These are phyloP conservation scores for Nothoprocta pentlandii DNA, from an alignment of 2,113 vertebrate species.

Conservation along the genomic window DNA sequence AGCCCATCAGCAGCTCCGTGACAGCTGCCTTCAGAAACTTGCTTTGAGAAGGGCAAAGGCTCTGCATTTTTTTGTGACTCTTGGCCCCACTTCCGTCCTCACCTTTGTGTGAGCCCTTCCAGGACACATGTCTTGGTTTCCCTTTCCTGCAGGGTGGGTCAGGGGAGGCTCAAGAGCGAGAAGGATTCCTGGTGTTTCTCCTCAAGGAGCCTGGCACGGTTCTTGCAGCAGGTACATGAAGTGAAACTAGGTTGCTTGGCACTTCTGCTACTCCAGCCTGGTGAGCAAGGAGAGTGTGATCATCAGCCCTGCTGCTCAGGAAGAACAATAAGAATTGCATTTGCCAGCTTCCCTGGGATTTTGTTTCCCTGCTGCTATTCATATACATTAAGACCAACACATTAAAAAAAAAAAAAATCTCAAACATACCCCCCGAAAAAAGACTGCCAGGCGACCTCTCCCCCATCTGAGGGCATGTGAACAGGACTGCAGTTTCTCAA, in stretches of 20 bases:
- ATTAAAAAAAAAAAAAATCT: not conserved
- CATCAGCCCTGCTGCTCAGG: not conserved
- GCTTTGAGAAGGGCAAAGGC: not conserved
- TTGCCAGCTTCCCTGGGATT: not conserved
- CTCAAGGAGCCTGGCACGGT: not conserved
- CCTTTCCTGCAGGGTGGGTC: not conserved
- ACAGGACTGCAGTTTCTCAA: not conserved
- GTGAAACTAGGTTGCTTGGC: not conserved
- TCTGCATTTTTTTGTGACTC: not conserved
- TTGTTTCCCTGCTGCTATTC: not conserved
- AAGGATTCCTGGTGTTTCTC: not conserved
- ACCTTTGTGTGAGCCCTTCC: not conserved
- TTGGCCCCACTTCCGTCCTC: not conserved
- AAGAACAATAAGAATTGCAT: not conserved
- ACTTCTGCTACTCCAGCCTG: not conserved
- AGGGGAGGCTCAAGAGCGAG: not conserved
- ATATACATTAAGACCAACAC: not conserved
- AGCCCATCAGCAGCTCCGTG: not conserved
- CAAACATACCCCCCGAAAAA: not conserved
- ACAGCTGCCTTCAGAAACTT: not conserved
- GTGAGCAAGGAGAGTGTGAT: not conserved
- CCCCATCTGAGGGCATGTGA: not conserved
- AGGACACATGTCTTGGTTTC: not conserved
- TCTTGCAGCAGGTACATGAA: conserved; percentile 12
- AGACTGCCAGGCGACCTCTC: not conserved